Evolutionary conservation across 2,113 vertebrate genomes (phyloP).

Genomic region (Turnix velox): DNA sequence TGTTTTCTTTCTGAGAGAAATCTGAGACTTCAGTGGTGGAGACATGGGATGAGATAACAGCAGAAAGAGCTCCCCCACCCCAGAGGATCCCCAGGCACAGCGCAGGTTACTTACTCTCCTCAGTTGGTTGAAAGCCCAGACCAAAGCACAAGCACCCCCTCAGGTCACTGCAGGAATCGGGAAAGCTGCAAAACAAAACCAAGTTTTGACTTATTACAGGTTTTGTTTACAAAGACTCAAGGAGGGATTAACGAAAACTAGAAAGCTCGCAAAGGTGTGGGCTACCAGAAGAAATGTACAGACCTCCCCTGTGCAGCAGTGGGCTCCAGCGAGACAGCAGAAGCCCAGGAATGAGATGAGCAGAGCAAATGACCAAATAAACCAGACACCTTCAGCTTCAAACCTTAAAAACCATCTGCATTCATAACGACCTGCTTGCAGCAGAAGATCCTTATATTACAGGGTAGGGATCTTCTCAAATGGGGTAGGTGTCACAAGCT

Average conservation of each 20-base stretch:
- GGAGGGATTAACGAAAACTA: not conserved
- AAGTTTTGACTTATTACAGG: not conserved
- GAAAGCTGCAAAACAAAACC: slow-evolving; percentile 10
- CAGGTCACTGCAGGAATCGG: not conserved
- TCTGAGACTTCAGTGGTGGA: not conserved
- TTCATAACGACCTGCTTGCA: not conserved
- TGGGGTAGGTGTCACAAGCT: not conserved
- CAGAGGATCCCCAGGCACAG: not conserved
- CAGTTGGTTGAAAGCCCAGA: not conserved
- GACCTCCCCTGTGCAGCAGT: accelerated
- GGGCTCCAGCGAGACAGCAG: not conserved
- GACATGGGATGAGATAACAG: not conserved
- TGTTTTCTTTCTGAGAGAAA: not conserved
- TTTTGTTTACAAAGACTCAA: not conserved
- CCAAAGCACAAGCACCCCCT: not conserved
- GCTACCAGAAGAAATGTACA: not conserved
- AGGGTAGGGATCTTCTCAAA: not conserved
- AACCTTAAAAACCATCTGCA: not conserved
- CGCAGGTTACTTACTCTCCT: slow-evolving; percentile 52
- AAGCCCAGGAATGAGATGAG: not conserved
- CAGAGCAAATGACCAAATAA: not conserved
- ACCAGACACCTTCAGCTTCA: not conserved
- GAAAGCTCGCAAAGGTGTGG: not conserved
- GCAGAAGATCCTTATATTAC: not conserved
- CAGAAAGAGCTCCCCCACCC: not conserved